These are phyloP conservation scores for Zaprionus lachaisei DNA, from an alignment of 1,140 invertebrate species.

Conservation along the genomic window DNA sequence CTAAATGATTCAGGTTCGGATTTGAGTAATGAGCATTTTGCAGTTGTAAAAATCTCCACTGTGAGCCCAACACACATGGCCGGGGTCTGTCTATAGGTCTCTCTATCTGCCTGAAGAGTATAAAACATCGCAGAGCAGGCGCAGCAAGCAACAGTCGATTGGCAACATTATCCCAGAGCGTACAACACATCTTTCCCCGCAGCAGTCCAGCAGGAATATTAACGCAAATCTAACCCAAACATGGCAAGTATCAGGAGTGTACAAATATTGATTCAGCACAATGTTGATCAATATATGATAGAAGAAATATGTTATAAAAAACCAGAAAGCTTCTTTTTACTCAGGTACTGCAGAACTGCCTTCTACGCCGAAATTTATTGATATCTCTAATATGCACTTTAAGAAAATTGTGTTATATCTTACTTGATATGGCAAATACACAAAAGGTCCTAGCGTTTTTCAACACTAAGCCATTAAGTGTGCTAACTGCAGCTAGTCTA, in stretches of 20 bases:
- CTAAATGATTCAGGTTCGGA: constrained; percentile 44
- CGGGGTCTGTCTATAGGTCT: constrained; percentile 9
- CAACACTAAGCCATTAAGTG: too few species aligned
- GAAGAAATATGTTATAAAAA: too few species aligned
- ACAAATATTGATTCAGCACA: too few species aligned
- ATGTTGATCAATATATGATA: too few species aligned
- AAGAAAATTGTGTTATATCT: too few species aligned
- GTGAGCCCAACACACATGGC: constrained; percentile 20
- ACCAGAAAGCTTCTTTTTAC: too few species aligned
- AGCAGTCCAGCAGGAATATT: constrained; percentile 5
- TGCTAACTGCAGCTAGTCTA: too few species aligned
- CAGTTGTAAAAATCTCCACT: constrained; percentile 60
- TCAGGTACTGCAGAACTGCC: too few species aligned
- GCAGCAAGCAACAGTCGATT: constrained; percentile 51
- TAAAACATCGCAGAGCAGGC: constrained; percentile 50
- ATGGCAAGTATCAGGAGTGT: constrained; percentile 41
- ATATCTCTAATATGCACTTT: too few species aligned
- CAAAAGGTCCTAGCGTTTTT: too few species aligned
- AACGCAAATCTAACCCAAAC: background rate
- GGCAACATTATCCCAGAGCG: constrained; percentile 41
- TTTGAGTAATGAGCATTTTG: constrained; percentile 63
- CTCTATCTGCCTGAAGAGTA: constrained; percentile 38
- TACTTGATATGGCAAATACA: too few species aligned
- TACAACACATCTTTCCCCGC: background rate
- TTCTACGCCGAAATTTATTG: too few species aligned